phyloP scores from a whole-genome alignment of 2,888 invertebrate genomes.

The Nycteola revayana region DNA sequence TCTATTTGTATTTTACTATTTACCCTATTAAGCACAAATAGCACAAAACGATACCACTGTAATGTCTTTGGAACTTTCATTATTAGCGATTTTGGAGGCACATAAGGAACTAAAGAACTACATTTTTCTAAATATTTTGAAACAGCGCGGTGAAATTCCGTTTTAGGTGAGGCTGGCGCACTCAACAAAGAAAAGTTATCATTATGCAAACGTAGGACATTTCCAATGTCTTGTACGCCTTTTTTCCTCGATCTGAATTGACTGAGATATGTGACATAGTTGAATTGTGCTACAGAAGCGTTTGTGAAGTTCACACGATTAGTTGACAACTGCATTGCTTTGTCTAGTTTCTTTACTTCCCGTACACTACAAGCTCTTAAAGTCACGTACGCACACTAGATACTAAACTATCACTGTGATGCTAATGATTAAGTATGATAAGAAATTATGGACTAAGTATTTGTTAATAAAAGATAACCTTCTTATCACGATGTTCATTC shows the following conservation, averaged over 20 bases:
- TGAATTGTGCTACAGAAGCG: slow-evolving; percentile 63
- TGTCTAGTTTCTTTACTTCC: slow-evolving; percentile 20
- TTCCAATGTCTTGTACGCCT: slow-evolving; percentile 64
- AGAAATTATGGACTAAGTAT: slow-evolving; percentile 44
- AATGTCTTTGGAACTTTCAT: slow-evolving; percentile 35
- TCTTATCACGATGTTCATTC: slow-evolving; percentile 53
- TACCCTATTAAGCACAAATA: slow-evolving; percentile 38
- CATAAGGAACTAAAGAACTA: slow-evolving; percentile 40
- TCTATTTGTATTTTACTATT: slow-evolving; percentile 39
- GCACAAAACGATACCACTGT: slow-evolving; percentile 45
- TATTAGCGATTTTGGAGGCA: slow-evolving; percentile 37
- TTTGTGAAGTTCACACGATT: slow-evolving; percentile 67
- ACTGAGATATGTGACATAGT: slow-evolving; percentile 65
- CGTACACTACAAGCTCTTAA: slow-evolving; percentile 21
- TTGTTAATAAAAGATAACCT: slow-evolving; percentile 54
- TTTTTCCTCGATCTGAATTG: slow-evolving; percentile 54
- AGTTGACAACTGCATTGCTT: slow-evolving; percentile 63
- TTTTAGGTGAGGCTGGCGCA: slow-evolving; percentile 30
- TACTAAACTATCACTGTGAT: slow-evolving; percentile 46
- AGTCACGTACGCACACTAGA: slow-evolving; percentile 48
- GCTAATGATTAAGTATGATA: slow-evolving; percentile 60
- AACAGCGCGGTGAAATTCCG: slow-evolving; percentile 29
- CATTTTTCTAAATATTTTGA: slow-evolving; percentile 30
- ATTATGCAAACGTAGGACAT: slow-evolving; percentile 61
- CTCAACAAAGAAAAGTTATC: slow-evolving; percentile 47